These are phyloP conservation scores for Eutrigla gurnardus DNA, from an alignment of 2,797 vertebrate genomes.

Conservation along the genomic window DNA sequence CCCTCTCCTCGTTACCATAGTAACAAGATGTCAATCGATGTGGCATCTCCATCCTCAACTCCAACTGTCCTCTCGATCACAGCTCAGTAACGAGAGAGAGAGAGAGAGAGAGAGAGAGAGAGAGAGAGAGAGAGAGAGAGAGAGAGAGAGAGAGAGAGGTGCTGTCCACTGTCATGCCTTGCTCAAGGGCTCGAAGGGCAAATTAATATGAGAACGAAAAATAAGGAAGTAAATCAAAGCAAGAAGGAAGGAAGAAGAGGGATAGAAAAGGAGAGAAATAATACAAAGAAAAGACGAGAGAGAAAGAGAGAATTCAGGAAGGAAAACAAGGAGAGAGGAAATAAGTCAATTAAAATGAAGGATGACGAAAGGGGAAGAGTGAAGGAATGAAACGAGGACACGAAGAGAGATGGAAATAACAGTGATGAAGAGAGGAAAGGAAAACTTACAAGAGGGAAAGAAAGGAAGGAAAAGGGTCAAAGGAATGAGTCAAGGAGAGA, in stretches of 20 bases:
- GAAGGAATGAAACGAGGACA: not conserved
- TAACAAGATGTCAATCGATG: conserved; percentile 67
- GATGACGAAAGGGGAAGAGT: not conserved
- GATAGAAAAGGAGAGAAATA: too few species aligned
- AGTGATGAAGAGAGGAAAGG: not conserved
- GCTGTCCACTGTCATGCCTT: conserved; percentile 43
- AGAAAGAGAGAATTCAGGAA: too few species aligned
- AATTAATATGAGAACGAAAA: too few species aligned
- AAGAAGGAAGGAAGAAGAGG: not conserved
- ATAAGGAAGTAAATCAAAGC: not conserved
- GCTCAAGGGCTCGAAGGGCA: conserved; percentile 36
- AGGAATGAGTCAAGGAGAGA: not conserved
- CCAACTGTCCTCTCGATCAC: conserved; percentile 53
- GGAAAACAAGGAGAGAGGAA: too few species aligned
- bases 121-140: not conserved
- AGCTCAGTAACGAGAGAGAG: conserved; percentile 57
- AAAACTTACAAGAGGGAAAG: not conserved
- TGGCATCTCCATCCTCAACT: conserved; percentile 52
- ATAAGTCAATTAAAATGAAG: not conserved
- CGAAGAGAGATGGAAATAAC: not conserved
- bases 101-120: not conserved
- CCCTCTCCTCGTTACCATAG: conserved; percentile 43
- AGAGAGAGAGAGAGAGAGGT: not conserved
- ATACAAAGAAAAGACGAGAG: too few species aligned
- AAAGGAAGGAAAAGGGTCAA: not conserved